These are phyloP conservation scores for Hypomecis atomaria DNA, from an alignment of 2,888 invertebrate species.

Conservation along the genomic window DNA sequence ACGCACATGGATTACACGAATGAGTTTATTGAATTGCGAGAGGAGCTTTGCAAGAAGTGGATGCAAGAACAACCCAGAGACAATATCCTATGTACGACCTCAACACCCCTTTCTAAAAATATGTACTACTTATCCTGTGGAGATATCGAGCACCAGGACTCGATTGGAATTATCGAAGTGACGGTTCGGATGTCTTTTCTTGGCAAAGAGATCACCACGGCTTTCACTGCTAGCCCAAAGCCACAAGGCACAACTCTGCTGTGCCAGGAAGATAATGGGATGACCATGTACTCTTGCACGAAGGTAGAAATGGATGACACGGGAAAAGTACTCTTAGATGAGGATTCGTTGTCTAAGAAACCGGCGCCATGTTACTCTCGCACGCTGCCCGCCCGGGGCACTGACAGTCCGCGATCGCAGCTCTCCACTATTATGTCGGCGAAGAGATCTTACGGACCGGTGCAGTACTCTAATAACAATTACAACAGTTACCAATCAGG, in stretches of 20 bases:
- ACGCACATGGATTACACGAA: slow-evolving; percentile 70
- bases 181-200: slow-evolving; percentile 76
- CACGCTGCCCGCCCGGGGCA: slow-evolving; percentile 48
- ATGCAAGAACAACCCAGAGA: slow-evolving; percentile 68
- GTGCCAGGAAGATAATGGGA: slow-evolving; percentile 72
- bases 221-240: slow-evolving; percentile 67
- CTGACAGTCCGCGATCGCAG: slow-evolving; percentile 47
- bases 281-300: slow-evolving; percentile 77
- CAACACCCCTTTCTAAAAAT: slow-evolving; percentile 71
- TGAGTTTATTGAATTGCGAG: slow-evolving; percentile 65
- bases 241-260: slow-evolving; percentile 63
- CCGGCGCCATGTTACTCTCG: slow-evolving; percentile 46
- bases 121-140: slow-evolving; percentile 73
- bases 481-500: slow-evolving; percentile 46
- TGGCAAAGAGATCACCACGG: slow-evolving; percentile 79
- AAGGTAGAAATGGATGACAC: slow-evolving; percentile 79
- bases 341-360: slow-evolving; percentile 64
- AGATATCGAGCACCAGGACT: slow-evolving; percentile 61
- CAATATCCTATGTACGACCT: slow-evolving; percentile 73
- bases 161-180: slow-evolving; percentile 75
- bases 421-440: slow-evolving; percentile 52
- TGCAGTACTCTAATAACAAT: slow-evolving; percentile 32
- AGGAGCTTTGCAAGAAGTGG: slow-evolving; percentile 76
- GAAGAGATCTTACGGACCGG: slow-evolving; percentile 46
- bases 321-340: slow-evolving; percentile 75